phyloP scores from a whole-genome alignment of 2,113 vertebrate genomes.

The Tachysurus vachellii region DNA sequence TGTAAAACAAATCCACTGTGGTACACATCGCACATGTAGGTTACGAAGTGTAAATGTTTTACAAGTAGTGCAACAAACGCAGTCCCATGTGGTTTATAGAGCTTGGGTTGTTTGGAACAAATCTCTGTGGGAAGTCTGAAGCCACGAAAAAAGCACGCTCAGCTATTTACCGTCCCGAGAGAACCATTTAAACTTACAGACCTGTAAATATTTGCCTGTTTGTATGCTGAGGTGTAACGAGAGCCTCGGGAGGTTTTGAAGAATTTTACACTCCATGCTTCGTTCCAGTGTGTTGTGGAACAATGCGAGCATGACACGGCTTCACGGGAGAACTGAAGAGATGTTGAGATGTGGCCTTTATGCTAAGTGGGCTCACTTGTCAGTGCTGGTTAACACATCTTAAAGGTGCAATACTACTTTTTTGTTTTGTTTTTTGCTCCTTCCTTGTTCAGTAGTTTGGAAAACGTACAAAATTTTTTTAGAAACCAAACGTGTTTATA shows the following conservation, averaged over 20 bases:
- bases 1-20: not conserved
- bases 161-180: not conserved
- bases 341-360: not conserved
- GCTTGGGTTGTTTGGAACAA: not conserved
- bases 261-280: not conserved
- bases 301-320: not conserved
- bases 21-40: not conserved
- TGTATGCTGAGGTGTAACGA: constrained; percentile 10
- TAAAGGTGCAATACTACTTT: not conserved
- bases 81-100: constrained; percentile 8
- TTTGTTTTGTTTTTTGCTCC: not conserved
- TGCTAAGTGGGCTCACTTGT: not conserved
- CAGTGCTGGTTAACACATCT: not conserved
- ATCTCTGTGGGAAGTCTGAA: not conserved
- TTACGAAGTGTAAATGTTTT: not conserved
- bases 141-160: not conserved
- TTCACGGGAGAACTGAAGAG: not conserved
- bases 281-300: not conserved
- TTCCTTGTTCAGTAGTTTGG: not conserved
- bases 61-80: not conserved
- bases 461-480: not conserved
- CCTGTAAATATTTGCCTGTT: constrained; percentile 37
- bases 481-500: not conserved
- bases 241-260: constrained; percentile 10
- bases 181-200: not conserved